These are phyloP conservation scores for Sepiola atlantica DNA, from an alignment of 2,888 invertebrate species.

Conservation along the genomic window DNA sequence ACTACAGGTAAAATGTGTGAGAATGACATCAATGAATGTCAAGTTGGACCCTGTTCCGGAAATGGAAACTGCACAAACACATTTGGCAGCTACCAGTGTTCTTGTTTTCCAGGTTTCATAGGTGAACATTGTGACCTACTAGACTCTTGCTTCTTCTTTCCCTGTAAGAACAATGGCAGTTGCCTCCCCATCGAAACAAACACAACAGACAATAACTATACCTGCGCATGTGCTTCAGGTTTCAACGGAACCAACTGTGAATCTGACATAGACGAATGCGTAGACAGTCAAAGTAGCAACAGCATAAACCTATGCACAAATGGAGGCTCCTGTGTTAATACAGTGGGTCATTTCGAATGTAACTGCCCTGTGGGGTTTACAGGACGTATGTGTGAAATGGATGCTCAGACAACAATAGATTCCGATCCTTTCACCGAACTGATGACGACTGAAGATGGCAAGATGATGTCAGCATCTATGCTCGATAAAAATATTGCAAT, in stretches of 20 bases:
- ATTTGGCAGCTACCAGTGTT: not conserved
- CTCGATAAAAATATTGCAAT: not conserved
- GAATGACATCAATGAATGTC: not conserved
- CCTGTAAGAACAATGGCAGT: not conserved
- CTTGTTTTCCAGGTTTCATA: not conserved
- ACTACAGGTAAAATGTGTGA: slow-evolving; percentile 54
- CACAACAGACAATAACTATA: not conserved
- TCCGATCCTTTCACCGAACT: not conserved
- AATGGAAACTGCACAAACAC: not conserved
- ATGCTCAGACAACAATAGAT: not conserved
- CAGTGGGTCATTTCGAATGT: not conserved
- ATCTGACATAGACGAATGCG: not conserved
- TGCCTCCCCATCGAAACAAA: not conserved
- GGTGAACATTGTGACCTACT: not conserved
- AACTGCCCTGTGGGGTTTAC: not conserved
- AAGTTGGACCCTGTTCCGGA: not conserved
- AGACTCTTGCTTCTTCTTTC: not conserved
- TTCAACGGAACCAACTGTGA: not conserved
- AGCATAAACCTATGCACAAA: not conserved
- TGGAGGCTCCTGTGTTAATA: not conserved
- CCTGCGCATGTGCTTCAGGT: not conserved
- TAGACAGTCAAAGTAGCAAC: not conserved
- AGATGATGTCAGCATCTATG: not conserved
- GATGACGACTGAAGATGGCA: not conserved
- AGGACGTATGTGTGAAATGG: not conserved